phyloP scores from a whole-genome alignment of 2,797 vertebrate genomes.

The Selene dorsalis region DNA sequence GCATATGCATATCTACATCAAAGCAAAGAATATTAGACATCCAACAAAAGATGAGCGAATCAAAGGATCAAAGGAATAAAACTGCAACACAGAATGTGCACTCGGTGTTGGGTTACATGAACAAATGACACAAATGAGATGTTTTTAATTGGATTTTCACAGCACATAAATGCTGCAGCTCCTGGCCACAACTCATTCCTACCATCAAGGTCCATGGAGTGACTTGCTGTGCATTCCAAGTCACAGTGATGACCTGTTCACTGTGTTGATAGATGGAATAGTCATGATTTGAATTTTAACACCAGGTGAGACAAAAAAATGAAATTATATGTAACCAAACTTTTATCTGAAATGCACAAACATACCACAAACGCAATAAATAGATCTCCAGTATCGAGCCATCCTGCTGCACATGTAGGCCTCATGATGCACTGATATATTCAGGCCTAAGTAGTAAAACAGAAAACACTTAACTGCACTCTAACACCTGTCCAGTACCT shows the following conservation, averaged over 20 bases:
- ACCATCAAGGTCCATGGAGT: background rate
- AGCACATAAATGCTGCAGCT: background rate
- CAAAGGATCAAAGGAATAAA: background rate
- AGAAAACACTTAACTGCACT: background rate
- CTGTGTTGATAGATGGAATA: background rate
- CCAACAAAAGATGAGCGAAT: background rate
- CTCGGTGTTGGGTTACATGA: background rate
- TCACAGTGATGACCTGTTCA: background rate
- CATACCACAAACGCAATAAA: constrained; percentile 57
- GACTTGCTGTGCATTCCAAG: background rate
- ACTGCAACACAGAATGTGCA: background rate
- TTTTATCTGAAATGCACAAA: constrained; percentile 47
- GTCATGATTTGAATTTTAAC: background rate
- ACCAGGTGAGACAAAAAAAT: background rate
- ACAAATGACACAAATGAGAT: background rate
- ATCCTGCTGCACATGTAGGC: background rate
- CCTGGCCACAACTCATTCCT: background rate
- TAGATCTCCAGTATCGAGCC: constrained; percentile 13
- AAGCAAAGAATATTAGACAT: background rate
- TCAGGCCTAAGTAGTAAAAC: constrained; percentile 10
- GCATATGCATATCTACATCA: background rate
- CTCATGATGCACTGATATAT: constrained; percentile 4
- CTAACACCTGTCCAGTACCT: background rate
- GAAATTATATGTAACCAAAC: background rate
- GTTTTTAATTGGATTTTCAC: background rate